Percentiles rank a stretch among this genome's conserved stretches.
Evolutionary conservation across 2,113 vertebrate species (phyloP).

Genomic region (Chionodraco myersi): DNA sequence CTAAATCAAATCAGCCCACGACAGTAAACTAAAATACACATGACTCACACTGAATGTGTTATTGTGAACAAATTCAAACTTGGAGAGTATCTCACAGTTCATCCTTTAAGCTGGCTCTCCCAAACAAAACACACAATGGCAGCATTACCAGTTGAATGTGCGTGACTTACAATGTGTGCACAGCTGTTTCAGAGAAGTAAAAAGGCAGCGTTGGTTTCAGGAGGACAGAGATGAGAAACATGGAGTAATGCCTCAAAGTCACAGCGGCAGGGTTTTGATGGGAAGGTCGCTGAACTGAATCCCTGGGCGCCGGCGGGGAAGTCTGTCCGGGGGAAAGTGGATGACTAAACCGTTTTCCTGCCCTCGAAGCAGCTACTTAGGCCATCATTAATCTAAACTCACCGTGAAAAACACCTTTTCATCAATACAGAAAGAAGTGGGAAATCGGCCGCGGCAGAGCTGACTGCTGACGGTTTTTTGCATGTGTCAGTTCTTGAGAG

Average conservation of each 20-base stretch:
- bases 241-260: constrained; percentile 27
- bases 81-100: neutral
- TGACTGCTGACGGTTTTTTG: constrained; percentile 15
- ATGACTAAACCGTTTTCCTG: constrained; percentile 15
- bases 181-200: too few species aligned
- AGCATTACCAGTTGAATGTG: neutral
- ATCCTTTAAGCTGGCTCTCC: neutral
- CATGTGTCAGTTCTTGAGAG: constrained; percentile 12
- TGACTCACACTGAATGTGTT: constrained; percentile 21
- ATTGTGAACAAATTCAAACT: neutral
- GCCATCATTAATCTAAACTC: constrained; percentile 6
- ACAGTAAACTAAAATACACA: neutral
- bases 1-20: neutral
- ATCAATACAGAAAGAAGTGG: neutral
- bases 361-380: constrained; percentile 9
- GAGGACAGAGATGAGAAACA: neutral
- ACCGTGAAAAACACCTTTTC: constrained; percentile 11
- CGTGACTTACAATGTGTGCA: neutral
- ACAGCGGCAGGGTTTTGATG: constrained; percentile 21
- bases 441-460: constrained; percentile 5
- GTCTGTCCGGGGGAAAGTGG: constrained; percentile 4
- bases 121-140: too few species aligned
- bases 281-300: constrained; percentile 41
- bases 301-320: neutral
- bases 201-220: neutral